Evolutionary conservation across 2,888 invertebrate species (phyloP).

Genomic region (Venusia cambrica): DNA sequence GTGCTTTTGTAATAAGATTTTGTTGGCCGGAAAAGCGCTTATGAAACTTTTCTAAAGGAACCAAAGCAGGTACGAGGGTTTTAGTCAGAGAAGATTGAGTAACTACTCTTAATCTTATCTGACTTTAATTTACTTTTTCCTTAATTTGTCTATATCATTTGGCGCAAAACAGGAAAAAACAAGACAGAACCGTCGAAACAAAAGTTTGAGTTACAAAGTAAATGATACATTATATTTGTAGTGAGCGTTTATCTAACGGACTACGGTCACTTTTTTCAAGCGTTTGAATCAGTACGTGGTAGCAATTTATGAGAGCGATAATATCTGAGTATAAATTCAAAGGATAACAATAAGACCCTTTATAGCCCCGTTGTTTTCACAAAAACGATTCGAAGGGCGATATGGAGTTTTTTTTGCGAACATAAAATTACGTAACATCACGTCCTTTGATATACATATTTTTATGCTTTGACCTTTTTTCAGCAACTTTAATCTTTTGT

Average conservation of each 20-base stretch:
- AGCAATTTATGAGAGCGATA: constrained; percentile 74
- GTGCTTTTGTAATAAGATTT: no score
- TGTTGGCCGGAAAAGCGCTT: no score
- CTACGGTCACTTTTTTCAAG: constrained; percentile 61
- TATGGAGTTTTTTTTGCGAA: constrained; percentile 61
- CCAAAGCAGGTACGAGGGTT: no score
- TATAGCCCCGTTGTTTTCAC: constrained; percentile 77
- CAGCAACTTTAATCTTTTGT: constrained; percentile 25
- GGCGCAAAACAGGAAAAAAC: no score
- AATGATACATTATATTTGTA: no score
- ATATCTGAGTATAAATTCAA: constrained; percentile 79
- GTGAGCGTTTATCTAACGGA: constrained; percentile 3
- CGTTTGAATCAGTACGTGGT: constrained; percentile 63
- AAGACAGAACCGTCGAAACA: no score
- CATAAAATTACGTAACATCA: constrained; percentile 69
- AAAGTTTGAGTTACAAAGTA: no score
- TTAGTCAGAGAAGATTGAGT: no score
- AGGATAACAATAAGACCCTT: constrained; percentile 79
- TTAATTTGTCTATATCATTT: no score
- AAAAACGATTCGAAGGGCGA: constrained; percentile 69
- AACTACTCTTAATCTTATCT: no score
- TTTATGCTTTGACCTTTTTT: constrained; percentile 47
- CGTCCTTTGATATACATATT: constrained; percentile 64
- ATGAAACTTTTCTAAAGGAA: no score
- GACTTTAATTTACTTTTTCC: no score